Evolutionary conservation across 92 coral and sea anemone species (phyloP).

Genomic region (Phenganax subtilis): DNA sequence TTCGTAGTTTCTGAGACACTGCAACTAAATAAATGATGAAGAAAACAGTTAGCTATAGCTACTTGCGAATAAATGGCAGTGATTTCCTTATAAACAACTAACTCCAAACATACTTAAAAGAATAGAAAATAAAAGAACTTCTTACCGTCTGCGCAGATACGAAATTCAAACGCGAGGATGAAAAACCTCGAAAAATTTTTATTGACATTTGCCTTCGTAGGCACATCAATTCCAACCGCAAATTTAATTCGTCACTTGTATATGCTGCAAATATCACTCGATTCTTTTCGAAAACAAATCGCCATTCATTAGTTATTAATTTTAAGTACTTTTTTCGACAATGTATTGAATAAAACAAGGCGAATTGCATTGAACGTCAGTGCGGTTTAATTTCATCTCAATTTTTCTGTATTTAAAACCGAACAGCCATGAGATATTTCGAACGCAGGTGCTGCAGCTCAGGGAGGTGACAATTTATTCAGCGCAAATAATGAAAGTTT

Average conservation of each 20-base stretch:
- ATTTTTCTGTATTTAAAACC: no score
- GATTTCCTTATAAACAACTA: no score
- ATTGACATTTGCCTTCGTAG: not conserved
- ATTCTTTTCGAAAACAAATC: conserved; percentile 7
- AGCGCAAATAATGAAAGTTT: not conserved
- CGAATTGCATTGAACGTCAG: no score
- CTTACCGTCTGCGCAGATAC: not conserved
- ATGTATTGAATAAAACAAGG: no score
- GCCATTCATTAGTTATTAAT: conserved; percentile 11
- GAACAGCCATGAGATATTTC: not conserved
- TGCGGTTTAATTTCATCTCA: no score
- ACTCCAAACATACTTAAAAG: no score
- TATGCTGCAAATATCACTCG: not conserved
- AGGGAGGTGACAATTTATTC: conserved; percentile 26
- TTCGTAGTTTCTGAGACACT: no score
- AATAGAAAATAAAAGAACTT: no score
- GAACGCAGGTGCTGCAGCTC: conserved; percentile 3
- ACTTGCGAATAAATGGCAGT: no score
- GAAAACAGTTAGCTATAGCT: no score
- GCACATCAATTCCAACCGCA: conserved; percentile 12
- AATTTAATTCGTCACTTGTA: not conserved
- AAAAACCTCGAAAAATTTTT: not conserved
- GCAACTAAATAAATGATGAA: no score
- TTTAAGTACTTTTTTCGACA: no score
- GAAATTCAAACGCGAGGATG: not conserved